Base-by-base conservation (phyloP, 2,888 invertebrate species). In the Thalpophila matura region DNA sequence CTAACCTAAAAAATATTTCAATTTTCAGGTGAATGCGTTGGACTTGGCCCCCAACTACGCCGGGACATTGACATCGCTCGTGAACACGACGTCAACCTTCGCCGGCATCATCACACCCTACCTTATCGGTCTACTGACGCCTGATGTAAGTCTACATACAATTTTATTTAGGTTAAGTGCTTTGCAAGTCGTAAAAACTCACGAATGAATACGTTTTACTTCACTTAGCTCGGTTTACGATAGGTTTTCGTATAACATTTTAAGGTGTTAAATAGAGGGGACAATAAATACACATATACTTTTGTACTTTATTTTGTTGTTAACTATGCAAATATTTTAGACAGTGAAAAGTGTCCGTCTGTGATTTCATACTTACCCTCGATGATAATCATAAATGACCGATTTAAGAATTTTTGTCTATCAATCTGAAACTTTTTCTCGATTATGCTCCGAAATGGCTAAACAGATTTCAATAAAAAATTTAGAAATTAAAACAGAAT, bases 1-100 rank as follows among this genome's bases (percentile, higher is more conserved):
- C 1, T 7, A 0, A 29, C 27, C 1, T n/a, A 12, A 27, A 33
- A 22, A 10, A 4, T 18, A 7, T 4, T 33, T 10, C 1, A 37
- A 20, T 61, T 77, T 82, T 31, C 79, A 94, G 94, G 96, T 96
- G 10, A 96, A 96, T 81, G 96, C 96, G 1, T 87, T 96, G 69
- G 97, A 97, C 79, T 86, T 97, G 62, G 93, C 96, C 2, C 96
- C 96, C 0, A 96, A 96, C 86, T 96, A 95, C 81, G 96, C 96
- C 0, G 96, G 96, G 0, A 95, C 96, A 0, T 85, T 96, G n/a
- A 96, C 96, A 84, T 96, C 96, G 0, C 91, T 97, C 1, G 96
- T 96, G 3, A 97, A 96, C 80, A 96, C 96, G 0, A 95, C 96
- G 12, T 96, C 96, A 0, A 96, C 96, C 2, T 91, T 96, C 31